Evolutionary conservation across 2,888 invertebrate species (phyloP), one percentile per base, ranked within the genome.

Genomic region (Colletes collaris): DNA sequence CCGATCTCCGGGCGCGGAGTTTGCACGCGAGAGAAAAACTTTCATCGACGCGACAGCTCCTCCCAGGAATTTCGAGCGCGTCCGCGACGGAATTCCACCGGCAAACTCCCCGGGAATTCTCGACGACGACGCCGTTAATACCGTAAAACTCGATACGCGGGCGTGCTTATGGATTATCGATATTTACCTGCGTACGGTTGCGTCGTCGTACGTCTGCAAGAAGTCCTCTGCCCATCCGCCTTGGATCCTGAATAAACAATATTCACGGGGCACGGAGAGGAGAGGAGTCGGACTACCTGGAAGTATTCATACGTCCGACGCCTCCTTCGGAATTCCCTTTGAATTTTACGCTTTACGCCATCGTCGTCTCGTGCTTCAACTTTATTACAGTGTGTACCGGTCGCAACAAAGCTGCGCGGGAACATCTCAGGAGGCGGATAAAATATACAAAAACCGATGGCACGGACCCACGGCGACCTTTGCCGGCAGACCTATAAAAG

Each of bases 271-370:
- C 44, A 8, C 11, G 10, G 46, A 11, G 13, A 60, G 59, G 13
- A 60, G 62, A 75, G 72, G 62, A 75, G 72, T 46, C 62, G 44
- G 71, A 52, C 58, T 53, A 85, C 83, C 85, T 86, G 87, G 83
- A 88, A 90, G 89, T 86, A 90, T 91, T 89, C 87, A 88, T 89
- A 87, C 78, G 72, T 76, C 82, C 80, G 63, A 65, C 78, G 83
- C 81, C 84, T 70, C 60, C 74, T 85, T 76, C 84, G 81, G 83
- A 85, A 90, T 91, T 91, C 90, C 83, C 90, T 91, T 92, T 91
- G 90, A 91, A 90, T 90, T 90, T 89, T 86, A 81, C 88, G 88
- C 88, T 90, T 86, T 86, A 86, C 83, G 84, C 79, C 82, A 82
- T 81, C 87, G 80, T 83, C 83, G 85, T 85, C 82, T 72, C 75